Conservation (phyloP, 64 coral and sea anemone genomes). For the Astreopora myriophthalma region DNA sequence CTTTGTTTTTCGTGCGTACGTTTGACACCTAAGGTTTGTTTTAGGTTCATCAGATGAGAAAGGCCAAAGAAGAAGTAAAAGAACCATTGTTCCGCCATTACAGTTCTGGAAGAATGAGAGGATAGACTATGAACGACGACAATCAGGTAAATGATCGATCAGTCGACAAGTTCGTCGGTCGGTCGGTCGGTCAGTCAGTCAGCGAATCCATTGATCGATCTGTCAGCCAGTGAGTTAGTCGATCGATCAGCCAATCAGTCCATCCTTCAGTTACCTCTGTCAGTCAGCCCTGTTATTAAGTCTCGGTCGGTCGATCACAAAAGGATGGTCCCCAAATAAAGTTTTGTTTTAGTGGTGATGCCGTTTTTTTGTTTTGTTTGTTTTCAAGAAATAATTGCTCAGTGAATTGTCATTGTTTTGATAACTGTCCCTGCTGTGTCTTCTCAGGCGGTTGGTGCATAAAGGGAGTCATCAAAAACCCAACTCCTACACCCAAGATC, state of each 20-base stretch:
- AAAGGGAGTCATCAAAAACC: slow-evolving; percentile 25
- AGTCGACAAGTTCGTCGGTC: not conserved
- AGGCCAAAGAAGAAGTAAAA: slow-evolving; percentile 57
- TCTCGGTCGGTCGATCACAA: too few relatives aligned
- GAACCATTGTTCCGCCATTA: slow-evolving; percentile 70
- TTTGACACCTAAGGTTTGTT: not conserved
- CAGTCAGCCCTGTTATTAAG: too few relatives aligned
- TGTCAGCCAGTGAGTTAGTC: not conserved
- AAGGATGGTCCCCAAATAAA: too few relatives aligned
- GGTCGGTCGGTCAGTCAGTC: too few relatives aligned
- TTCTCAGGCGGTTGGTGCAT: slow-evolving; percentile 21
- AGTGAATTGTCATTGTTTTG: not conserved
- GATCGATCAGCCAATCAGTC: not conserved
- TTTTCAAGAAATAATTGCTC: too few relatives aligned
- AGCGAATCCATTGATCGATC: too few relatives aligned
- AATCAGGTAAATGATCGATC: slow-evolving; percentile 56
- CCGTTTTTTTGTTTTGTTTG: too few relatives aligned
- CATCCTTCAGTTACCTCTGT: not conserved
- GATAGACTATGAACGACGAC: slow-evolving; percentile 84
- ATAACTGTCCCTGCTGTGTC: not conserved
- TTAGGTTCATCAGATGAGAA: not conserved
- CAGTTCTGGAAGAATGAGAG: slow-evolving; percentile 95
- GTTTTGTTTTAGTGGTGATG: too few relatives aligned
- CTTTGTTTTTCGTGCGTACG: not conserved
- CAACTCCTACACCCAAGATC: slow-evolving; percentile 28